phyloP scores from a whole-genome alignment of 2,113 vertebrate species.

The Herpetotheres cachinnans region DNA sequence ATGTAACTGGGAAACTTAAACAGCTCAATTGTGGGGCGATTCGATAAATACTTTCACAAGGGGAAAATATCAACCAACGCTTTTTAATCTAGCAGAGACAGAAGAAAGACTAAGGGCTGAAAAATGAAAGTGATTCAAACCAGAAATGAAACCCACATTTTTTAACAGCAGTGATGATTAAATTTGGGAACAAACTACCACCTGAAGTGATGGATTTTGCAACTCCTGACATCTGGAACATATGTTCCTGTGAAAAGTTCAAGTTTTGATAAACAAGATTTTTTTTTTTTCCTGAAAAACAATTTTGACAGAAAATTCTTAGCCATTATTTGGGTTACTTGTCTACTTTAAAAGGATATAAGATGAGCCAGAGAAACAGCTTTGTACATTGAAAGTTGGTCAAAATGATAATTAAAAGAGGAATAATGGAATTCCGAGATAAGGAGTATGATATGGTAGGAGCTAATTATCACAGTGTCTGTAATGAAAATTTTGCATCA shows the following conservation, averaged over 20 bases:
- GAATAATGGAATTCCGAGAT: constrained; percentile 37
- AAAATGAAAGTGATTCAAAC: constrained; percentile 66
- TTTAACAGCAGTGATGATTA: constrained; percentile 64
- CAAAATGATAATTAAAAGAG: constrained; percentile 39
- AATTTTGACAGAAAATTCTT: constrained; percentile 48
- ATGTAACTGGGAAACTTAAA: constrained; percentile 26
- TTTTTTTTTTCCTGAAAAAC: background rate
- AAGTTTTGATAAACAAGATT: constrained; percentile 56
- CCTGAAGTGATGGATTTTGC: constrained; percentile 65
- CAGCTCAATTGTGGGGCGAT: constrained; percentile 48
- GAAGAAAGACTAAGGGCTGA: constrained; percentile 60
- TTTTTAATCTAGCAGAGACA: constrained; percentile 63
- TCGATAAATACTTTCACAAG: constrained; percentile 50
- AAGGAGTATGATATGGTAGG: background rate
- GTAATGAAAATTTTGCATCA: constrained; percentile 23
- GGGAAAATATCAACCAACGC: constrained; percentile 56
- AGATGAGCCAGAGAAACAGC: background rate
- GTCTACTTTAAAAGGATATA: constrained; percentile 6
- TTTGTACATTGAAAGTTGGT: constrained; percentile 6
- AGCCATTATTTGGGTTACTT: background rate
- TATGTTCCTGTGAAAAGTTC: constrained; percentile 51
- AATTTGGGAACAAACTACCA: constrained; percentile 64
- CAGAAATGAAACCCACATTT: constrained; percentile 66
- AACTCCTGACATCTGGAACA: constrained; percentile 54
- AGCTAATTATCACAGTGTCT: constrained; percentile 28